Percentiles rank a stretch among this genome's conserved stretches.
These are phyloP conservation scores for Girardinichthys multiradiatus DNA, from an alignment of 2,113 vertebrate species.

Conservation along the genomic window DNA sequence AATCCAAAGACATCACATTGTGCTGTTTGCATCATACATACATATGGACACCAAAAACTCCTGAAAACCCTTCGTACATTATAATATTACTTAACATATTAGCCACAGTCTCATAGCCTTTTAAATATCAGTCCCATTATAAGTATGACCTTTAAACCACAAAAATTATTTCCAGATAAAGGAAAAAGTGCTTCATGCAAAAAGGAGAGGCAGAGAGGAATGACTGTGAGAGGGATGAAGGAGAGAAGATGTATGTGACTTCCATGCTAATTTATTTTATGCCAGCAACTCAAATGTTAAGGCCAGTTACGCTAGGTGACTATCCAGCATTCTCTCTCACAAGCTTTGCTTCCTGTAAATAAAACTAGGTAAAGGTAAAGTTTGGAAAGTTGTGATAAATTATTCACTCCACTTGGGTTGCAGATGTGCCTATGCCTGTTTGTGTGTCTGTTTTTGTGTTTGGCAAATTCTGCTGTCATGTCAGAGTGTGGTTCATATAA, in stretches of 20 bases:
- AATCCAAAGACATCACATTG: constrained; percentile 7
- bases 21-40: constrained; percentile 7
- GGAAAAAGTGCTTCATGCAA: constrained; percentile 20
- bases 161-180: constrained; percentile 36
- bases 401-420: constrained; percentile 14
- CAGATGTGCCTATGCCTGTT: constrained; percentile 4
- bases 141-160: constrained; percentile 47
- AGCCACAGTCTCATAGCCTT: constrained; percentile 21
- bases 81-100: constrained; percentile 27
- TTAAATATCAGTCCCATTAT: constrained; percentile 48
- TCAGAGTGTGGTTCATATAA: constrained; percentile 48
- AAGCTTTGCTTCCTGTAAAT: background rate
- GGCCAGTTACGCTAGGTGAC: background rate
- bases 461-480: constrained; percentile 40
- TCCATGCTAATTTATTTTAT: constrained; percentile 23
- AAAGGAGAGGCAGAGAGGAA: constrained; percentile 14
- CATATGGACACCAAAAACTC: background rate
- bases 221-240: background rate
- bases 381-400: constrained; percentile 36
- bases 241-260: constrained; percentile 14
- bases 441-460: constrained; percentile 16
- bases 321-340: background rate
- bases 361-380: constrained; percentile 23
- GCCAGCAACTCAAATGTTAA: constrained; percentile 3
- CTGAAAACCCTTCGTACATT: constrained; percentile 1